Percentiles rank a stretch among this genome's conserved stretches.
Evolutionary conservation across 30 jellyfish, hydroid and myxozoan genomes (phyloP).

Genomic region (Turritopsis dohrnii): DNA sequence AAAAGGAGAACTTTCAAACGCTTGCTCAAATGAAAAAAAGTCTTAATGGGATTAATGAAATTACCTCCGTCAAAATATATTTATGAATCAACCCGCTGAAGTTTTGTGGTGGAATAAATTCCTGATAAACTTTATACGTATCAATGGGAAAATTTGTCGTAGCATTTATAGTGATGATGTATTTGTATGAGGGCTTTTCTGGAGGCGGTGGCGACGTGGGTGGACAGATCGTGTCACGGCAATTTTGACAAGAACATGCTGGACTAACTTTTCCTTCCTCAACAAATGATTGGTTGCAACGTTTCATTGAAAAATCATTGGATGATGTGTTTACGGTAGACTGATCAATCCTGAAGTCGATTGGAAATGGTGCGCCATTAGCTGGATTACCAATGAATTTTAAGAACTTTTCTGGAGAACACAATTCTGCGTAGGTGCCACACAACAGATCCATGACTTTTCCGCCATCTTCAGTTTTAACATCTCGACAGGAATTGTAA

Average conservation of each 20-base stretch:
- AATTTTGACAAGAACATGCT: constrained; percentile 85
- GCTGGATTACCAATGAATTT: constrained; percentile 62
- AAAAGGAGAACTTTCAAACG: too few relatives aligned
- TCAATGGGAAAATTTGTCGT: constrained; percentile 26
- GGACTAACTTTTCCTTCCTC: constrained; percentile 50
- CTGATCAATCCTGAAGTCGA: constrained; percentile 28
- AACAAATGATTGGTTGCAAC: constrained; percentile 57
- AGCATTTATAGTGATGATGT: constrained; percentile 51
- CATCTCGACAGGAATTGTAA: constrained; percentile 74
- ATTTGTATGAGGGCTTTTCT: constrained; percentile 10
- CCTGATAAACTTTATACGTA: constrained; percentile 35
- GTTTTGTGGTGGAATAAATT: not conserved
- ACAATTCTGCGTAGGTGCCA: constrained; percentile 64
- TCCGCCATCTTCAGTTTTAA: constrained; percentile 48
- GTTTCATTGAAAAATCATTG: constrained; percentile 29
- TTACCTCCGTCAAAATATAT: constrained; percentile 64
- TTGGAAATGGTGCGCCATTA: constrained; percentile 66
- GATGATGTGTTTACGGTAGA: constrained; percentile 41
- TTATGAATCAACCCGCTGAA: constrained; percentile 68
- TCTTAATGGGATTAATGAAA: not conserved
- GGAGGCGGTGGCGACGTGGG: constrained; percentile 68
- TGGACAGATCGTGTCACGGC: constrained; percentile 54
- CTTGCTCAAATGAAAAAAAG: too few relatives aligned
- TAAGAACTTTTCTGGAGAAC: constrained; percentile 67
- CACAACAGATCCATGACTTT: constrained; percentile 81